Conservation (phyloP, 2,888 invertebrate species). For the Pyrochroa serraticornis region DNA sequence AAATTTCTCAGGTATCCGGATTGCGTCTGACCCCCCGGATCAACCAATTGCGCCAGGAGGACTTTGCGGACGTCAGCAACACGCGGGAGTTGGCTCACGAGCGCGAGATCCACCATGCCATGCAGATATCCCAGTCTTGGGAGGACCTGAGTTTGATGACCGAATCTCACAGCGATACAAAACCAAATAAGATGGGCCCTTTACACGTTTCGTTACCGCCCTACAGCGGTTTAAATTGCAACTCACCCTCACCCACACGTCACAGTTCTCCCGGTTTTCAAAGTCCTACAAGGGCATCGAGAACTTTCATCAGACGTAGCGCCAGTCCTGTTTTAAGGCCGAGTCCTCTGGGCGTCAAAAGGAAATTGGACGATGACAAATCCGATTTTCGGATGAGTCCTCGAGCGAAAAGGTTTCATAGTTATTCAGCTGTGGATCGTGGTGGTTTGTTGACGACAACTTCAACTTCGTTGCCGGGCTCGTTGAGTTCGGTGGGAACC, state of each 20-base stretch:
- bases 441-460: slow-evolving; percentile 57
- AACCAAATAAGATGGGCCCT: slow-evolving; percentile 53
- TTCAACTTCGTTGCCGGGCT: slow-evolving; percentile 61
- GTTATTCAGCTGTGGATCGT: slow-evolving; percentile 50
- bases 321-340: slow-evolving; percentile 88
- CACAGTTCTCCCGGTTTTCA: slow-evolving; percentile 53
- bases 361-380: slow-evolving; percentile 67
- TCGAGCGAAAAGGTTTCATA: slow-evolving; percentile 57
- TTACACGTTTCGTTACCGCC: slow-evolving; percentile 61
- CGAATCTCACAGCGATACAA: slow-evolving; percentile 59
- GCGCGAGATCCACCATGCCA: slow-evolving; percentile 86
- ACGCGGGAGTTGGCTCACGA: slow-evolving; percentile 90
- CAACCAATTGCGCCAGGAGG: slow-evolving; percentile 86
- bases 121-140: slow-evolving; percentile 95
- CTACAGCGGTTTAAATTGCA: slow-evolving; percentile 49
- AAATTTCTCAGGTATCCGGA: slow-evolving; percentile 55
- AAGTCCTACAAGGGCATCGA: slow-evolving; percentile 75
- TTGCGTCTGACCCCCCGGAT: slow-evolving; percentile 83
- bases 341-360: slow-evolving; percentile 73
- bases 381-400: slow-evolving; percentile 54
- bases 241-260: slow-evolving; percentile 55
- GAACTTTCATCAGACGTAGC: slow-evolving; percentile 78
- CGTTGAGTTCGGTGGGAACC: slow-evolving; percentile 65
- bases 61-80: slow-evolving; percentile 81
- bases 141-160: slow-evolving; percentile 84